phyloP scores from a whole-genome alignment of 2,888 invertebrate species.

The Rhopalosiphum nymphaeae region DNA sequence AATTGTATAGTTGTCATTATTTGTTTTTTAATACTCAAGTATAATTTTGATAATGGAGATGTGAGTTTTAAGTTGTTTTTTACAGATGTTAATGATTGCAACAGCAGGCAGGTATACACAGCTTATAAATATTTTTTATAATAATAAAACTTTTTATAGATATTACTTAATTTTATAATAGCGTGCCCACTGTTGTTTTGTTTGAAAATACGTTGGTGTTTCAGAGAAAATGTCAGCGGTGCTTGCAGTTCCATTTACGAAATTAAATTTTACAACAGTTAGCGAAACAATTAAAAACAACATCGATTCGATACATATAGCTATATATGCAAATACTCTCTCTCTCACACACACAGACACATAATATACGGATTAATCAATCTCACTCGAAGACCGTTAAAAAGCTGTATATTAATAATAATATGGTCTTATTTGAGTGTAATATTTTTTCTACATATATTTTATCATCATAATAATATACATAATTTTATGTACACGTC shows the following conservation, averaged over 20 bases:
- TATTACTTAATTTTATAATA: background rate
- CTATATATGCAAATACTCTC: background rate
- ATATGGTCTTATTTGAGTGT: background rate
- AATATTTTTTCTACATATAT: background rate
- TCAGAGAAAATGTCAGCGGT: background rate
- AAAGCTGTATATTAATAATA: background rate
- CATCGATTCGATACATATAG: background rate
- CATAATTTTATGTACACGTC: background rate
- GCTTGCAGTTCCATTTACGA: background rate
- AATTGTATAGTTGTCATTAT: background rate
- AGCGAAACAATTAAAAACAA: slow-evolving; percentile 14
- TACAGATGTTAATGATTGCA: background rate
- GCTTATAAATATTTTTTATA: background rate
- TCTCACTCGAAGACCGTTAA: background rate
- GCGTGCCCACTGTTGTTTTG: background rate
- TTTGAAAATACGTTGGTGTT: slow-evolving; percentile 11
- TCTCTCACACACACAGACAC: background rate
- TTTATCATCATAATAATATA: background rate
- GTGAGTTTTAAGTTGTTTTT: background rate
- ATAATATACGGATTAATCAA: background rate
- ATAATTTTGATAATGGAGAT: background rate
- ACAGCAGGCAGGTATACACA: background rate
- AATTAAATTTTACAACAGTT: slow-evolving; percentile 23
- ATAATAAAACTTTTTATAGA: background rate
- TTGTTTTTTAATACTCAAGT: background rate